Percentiles rank a stretch among this genome's conserved stretches.
phyloP scores from a whole-genome alignment of 1,140 invertebrate species.

The Uloborus diversus region DNA sequence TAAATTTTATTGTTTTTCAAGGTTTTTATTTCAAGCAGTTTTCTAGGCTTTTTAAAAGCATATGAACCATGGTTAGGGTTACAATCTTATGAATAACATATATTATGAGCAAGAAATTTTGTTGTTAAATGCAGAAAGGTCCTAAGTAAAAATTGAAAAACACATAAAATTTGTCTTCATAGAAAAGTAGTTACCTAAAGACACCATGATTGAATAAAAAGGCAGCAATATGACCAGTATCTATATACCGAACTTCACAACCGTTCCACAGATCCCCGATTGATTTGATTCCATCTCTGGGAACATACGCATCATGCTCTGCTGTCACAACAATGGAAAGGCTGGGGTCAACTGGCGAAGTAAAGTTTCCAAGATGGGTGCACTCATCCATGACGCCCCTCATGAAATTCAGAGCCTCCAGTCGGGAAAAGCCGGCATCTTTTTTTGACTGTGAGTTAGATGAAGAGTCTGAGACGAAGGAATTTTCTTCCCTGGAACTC shows the following conservation, averaged over 20 bases:
- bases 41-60: too few relatives aligned
- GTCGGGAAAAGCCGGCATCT: slow-evolving; percentile 11
- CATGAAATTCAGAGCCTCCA: slow-evolving; percentile 88
- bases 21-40: too few relatives aligned
- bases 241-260: slow-evolving; percentile 83
- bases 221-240: slow-evolving; percentile 89
- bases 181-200: slow-evolving; percentile 86
- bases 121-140: too few relatives aligned
- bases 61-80: too few relatives aligned
- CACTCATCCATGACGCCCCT: slow-evolving; percentile 98
- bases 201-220: slow-evolving; percentile 86
- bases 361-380: slow-evolving; percentile 94
- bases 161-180: too few relatives aligned
- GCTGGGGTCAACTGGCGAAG: slow-evolving; percentile 65
- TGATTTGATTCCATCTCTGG: slow-evolving; percentile 80
- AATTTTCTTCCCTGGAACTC: not conserved
- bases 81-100: too few relatives aligned
- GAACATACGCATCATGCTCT: slow-evolving; percentile 89
- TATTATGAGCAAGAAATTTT: too few relatives aligned
- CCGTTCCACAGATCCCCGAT: slow-evolving; percentile 92
- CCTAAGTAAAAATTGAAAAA: too few relatives aligned
- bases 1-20: too few relatives aligned
- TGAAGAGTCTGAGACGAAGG: not conserved
- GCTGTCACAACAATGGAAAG: slow-evolving; percentile 64
- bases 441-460: not conserved